Conservation (phyloP, 2,888 invertebrate species). For the Drosophila borealis region DNA sequence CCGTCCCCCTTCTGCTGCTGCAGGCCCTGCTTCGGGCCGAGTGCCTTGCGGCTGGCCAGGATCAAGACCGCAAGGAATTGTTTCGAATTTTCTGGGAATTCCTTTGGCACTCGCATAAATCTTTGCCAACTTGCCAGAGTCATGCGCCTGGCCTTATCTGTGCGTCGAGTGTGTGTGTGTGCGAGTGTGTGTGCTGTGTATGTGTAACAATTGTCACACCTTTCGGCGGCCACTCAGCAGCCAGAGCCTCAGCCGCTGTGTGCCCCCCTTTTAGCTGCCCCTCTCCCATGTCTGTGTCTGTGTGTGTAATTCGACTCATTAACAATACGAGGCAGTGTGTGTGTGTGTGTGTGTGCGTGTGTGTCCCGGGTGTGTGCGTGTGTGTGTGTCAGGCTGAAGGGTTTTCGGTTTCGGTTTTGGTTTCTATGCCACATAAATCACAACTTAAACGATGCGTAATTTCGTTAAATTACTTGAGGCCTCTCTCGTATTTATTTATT, state of each 20-base stretch:
- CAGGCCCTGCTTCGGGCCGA: not conserved
- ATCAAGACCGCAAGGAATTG: slow-evolving; percentile 70
- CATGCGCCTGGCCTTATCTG: slow-evolving; percentile 48
- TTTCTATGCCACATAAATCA: slow-evolving; percentile 81
- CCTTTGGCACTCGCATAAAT: slow-evolving; percentile 71
- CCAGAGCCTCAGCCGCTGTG: slow-evolving; percentile 5
- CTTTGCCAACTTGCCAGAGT: slow-evolving; percentile 71
- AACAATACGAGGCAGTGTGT: slow-evolving; percentile 71
- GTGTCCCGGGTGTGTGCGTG: slow-evolving; percentile 1
- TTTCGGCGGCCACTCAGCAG: slow-evolving; percentile 80
- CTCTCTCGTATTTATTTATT: slow-evolving; percentile 60
- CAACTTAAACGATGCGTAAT: slow-evolving; percentile 82
- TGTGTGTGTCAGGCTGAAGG: slow-evolving; percentile 63
- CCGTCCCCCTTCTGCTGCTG: not conserved
- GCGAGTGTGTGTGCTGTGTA: slow-evolving; percentile 31
- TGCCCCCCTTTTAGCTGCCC: slow-evolving; percentile 15
- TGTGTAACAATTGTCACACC: slow-evolving; percentile 78
- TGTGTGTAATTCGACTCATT: slow-evolving; percentile 83
- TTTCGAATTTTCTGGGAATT: slow-evolving; percentile 68
- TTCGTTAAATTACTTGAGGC: slow-evolving; percentile 73
- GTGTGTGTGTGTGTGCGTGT: slow-evolving; percentile 5
- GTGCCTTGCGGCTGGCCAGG: slow-evolving; percentile 21
- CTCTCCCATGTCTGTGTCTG: slow-evolving; percentile 14
- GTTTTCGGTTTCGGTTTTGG: slow-evolving; percentile 52
- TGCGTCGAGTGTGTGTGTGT: not conserved